Base-by-base conservation (phyloP, 2,888 invertebrate genomes). In the Lasius platythorax region DNA sequence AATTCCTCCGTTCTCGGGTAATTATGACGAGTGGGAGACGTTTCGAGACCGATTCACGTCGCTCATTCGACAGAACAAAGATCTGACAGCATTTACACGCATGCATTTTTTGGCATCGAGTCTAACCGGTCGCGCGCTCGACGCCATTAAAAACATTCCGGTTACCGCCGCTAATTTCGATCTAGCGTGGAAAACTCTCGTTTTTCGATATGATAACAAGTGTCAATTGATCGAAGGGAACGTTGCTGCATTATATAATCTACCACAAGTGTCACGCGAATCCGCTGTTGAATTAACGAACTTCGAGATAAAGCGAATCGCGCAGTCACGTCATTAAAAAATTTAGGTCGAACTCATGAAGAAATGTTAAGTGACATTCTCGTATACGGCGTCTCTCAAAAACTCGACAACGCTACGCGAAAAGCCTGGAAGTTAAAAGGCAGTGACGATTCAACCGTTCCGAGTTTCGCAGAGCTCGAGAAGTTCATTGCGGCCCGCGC, bases 1-100 rank as follows among this genome's bases (percentile, higher is more conserved):
- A 3, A 2, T 73, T 3, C 73, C 73, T 1, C 37, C 56, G 58
- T 73, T 73, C 58, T n/a, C 11, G 43, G 63, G 74, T 15, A 75
- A 63, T 8, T 63, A 18, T 46, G 61, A 40, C 3, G 74, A 75
- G 18, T 75, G 74, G 63, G 61, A 56, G 5, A 56, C 5, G 2
- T 56, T 56, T 23, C 6, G 53, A 8, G 53, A 56, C n/a, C 18
- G 53, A 61, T 73, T 73, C n/a, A 58, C 58, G 2, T 2, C 73
- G 3, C 46, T 75, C 3, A 40, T 75, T 12, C 3, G 3, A 15
- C 28, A 43, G 2, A 61, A 75, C 23, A 23, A 0, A 12, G 63
- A 63, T 0, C 4, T 75, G 1, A 5, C 11, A 9, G 5, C 18
- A 9, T 75, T 75, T 33, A 12, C 74, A 4, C 43, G 63, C 0